phyloP scores from a whole-genome alignment of 2,888 invertebrate species.

The Tiliacea aurago region DNA sequence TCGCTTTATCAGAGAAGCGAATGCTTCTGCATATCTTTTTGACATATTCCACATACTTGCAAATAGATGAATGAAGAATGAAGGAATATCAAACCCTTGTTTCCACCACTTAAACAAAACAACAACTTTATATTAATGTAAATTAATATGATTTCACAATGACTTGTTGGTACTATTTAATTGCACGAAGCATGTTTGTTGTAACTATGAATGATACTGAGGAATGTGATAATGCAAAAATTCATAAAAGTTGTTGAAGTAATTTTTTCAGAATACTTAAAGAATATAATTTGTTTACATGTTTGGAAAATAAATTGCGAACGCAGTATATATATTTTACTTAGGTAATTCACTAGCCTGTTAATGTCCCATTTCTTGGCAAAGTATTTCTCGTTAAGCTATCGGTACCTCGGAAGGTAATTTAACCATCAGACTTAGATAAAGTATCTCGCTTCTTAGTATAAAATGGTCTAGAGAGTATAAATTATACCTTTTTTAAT shows the following conservation, averaged over 20 bases:
- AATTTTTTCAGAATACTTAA: neutral
- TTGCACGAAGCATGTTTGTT: too few species aligned
- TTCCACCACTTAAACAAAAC: neutral
- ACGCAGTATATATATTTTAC: neutral
- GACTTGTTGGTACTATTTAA: neutral
- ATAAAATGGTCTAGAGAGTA: constrained; percentile 38
- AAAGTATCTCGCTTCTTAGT: constrained; percentile 30
- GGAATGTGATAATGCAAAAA: neutral
- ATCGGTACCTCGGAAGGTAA: constrained; percentile 45
- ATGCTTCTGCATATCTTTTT: neutral
- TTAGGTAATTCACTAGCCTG: neutral
- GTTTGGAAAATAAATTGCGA: neutral
- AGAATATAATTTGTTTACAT: neutral
- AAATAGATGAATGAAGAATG: too few species aligned
- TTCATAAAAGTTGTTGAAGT: neutral
- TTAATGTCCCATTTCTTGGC: constrained; percentile 46
- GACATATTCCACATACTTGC: neutral
- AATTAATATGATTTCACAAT: neutral
- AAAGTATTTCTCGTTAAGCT: constrained; percentile 47
- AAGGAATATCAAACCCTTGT: neutral
- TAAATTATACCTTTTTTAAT: constrained; percentile 29
- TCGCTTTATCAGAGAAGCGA: too few species aligned
- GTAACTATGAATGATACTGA: too few species aligned
- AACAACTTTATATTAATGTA: too few species aligned
- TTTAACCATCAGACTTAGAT: constrained; percentile 43